Evolutionary conservation across 2,797 vertebrate genomes (phyloP), one percentile per base, ranked within the genome.

Genomic region (Benthosema pterotum): DNA sequence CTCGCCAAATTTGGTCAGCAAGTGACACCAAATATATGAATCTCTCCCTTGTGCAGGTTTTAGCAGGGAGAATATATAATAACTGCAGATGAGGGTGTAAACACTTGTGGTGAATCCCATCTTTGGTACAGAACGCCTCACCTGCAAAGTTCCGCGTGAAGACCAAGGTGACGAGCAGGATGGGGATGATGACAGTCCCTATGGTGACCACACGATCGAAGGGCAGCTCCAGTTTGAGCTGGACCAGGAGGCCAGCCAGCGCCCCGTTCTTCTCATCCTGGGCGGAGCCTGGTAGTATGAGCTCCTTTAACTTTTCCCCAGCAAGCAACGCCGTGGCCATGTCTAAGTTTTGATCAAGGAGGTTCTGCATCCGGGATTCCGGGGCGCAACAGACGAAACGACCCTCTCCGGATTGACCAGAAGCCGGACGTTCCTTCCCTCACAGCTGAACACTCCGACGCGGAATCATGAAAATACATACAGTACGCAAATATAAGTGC

Each of bases 131-230:
- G 32, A 66, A 32, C 18, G 52, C 83, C 96, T 95, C 89, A 98
- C 97, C 97, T 91, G 97, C 96, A 87, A 98, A 98, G 90, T 98
- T 99, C 85, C 97, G 95, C 76, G 97, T 99, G 92, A 99, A 99
- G 88, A 98, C 96, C 17, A 98, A 94, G 47, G 97, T 98, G 90
- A 98, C 97, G 67, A 98, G 91, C 74, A 98, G 93, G 81, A 98
- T 98, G 80, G 97, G 97, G 79, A 99, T 96, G 78, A 99, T 96
- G 84, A 98, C 97, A 2, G 97, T 98, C 84, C 97, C 97, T 81
- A 99, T 98, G 80, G 95, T 98, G 75, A 99, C 97, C 60, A 99
- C 97, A 14, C 97, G 95, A 84, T 99, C 97, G 83, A 99, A 99
- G 48, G 97, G 97, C 88, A 99, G 92, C 88, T 99, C 97, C 73